Evolutionary conservation across 2,888 invertebrate genomes (phyloP).

Genomic region (Stenolophus ochropezus): DNA sequence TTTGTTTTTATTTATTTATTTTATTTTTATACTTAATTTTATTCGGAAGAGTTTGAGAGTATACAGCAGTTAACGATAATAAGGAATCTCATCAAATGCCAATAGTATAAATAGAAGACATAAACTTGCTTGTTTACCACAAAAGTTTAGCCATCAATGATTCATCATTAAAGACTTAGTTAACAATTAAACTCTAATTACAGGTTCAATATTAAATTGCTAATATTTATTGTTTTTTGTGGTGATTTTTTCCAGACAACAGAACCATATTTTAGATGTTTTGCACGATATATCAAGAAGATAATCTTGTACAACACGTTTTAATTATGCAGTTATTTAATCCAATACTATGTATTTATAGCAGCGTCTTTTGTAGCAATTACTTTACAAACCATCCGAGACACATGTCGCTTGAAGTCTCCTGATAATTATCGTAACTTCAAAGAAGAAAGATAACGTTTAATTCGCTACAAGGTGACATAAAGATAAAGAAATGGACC

Average conservation of each 20-base stretch:
- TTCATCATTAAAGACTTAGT: conserved; percentile 29
- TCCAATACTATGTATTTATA: conserved; percentile 22
- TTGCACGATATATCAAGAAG: conserved; percentile 7
- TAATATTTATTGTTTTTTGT: conserved; percentile 8
- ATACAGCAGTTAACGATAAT: not conserved
- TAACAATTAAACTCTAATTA: conserved; percentile 44
- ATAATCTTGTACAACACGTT: conserved; percentile 19
- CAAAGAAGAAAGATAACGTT: conserved; percentile 13
- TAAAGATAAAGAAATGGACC: not conserved
- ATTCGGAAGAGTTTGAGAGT: not conserved
- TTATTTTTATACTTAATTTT: not conserved
- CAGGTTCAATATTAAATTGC: conserved; percentile 16
- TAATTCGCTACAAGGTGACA: conserved; percentile 14
- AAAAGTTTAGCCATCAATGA: conserved; percentile 29
- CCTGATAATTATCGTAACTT: conserved; percentile 1
- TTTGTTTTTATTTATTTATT: not conserved
- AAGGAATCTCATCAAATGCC: conserved; percentile 11
- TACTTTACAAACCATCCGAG: conserved; percentile 4
- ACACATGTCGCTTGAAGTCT: not conserved
- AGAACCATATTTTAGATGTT: conserved; percentile 1
- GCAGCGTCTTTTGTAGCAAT: conserved; percentile 15
- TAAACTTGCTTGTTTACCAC: not conserved
- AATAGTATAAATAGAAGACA: conserved; percentile 7
- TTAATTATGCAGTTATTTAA: conserved; percentile 23
- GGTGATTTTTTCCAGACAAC: conserved; percentile 6